These are phyloP conservation scores for Colletes collaris DNA, from an alignment of 2,888 invertebrate genomes.

Conservation along the genomic window DNA sequence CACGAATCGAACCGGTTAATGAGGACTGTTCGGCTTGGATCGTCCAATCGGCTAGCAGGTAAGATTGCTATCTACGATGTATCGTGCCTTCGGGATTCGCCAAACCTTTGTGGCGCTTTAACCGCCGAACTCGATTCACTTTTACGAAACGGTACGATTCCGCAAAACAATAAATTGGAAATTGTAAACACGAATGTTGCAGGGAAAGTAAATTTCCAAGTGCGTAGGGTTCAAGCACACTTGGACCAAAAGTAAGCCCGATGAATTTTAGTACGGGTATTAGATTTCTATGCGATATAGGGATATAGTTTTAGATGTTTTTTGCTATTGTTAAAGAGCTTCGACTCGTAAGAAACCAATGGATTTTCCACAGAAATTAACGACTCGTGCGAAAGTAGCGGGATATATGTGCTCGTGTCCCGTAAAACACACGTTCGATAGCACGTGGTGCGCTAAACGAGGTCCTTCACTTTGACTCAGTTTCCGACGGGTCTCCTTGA, in stretches of 20 bases:
- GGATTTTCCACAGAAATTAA: conserved; percentile 46
- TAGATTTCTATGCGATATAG: too few relatives aligned
- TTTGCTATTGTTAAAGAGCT: background rate
- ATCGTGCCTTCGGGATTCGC: background rate
- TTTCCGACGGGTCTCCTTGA: conserved; percentile 7
- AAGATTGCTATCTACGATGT: conserved; percentile 10
- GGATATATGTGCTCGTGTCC: conserved; percentile 41
- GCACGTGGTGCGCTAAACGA: conserved; percentile 56
- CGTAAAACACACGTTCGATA: conserved; percentile 52
- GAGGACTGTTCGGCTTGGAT: conserved; percentile 62
- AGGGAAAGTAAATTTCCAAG: too few relatives aligned
- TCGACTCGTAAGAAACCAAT: conserved; percentile 33
- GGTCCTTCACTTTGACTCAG: conserved; percentile 40
- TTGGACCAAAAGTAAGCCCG: too few relatives aligned
- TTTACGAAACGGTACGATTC: too few relatives aligned
- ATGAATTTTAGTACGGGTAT: too few relatives aligned
- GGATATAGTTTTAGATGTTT: too few relatives aligned
- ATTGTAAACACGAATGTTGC: too few relatives aligned
- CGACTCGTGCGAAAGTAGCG: conserved; percentile 50
- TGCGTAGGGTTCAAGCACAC: too few relatives aligned
- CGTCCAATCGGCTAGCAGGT: conserved; percentile 71
- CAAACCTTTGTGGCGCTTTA: too few relatives aligned
- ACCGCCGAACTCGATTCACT: too few relatives aligned
- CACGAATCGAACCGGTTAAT: conserved; percentile 63
- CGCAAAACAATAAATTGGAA: too few relatives aligned